These are phyloP conservation scores for Microplitis manilae DNA, from an alignment of 2,888 invertebrate species.

Conservation along the genomic window DNA sequence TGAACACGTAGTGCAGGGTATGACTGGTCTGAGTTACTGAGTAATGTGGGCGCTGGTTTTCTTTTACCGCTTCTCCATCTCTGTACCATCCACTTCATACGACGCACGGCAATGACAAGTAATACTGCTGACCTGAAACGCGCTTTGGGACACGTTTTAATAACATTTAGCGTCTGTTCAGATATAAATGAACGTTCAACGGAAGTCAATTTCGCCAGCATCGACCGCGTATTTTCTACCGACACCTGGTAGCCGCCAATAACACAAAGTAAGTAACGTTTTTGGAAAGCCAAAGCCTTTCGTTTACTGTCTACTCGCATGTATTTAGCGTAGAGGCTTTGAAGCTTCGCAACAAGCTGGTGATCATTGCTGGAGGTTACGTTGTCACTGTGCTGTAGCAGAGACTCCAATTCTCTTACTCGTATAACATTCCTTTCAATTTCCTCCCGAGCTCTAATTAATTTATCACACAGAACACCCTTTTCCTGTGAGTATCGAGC, in stretches of 20 bases:
- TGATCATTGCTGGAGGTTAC: neutral
- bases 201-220: constrained; percentile 69
- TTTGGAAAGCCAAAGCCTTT: constrained; percentile 92
- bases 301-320: constrained; percentile 87
- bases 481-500: constrained; percentile 58
- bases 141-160: constrained; percentile 55
- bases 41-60: constrained; percentile 73
- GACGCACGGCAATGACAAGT: constrained; percentile 75
- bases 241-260: constrained; percentile 75
- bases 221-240: constrained; percentile 72
- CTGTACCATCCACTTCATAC: constrained; percentile 79
- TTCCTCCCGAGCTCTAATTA: constrained; percentile 58
- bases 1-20: constrained; percentile 49
- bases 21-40: constrained; percentile 56
- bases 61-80: constrained; percentile 76
- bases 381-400: constrained; percentile 49
- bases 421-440: constrained; percentile 56
- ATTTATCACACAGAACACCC: constrained; percentile 58
- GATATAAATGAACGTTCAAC: constrained; percentile 58
- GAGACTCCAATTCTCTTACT: constrained; percentile 56
- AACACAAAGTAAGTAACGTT: constrained; percentile 85
- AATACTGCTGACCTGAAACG: constrained; percentile 74
- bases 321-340: constrained; percentile 79
- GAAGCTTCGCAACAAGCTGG: constrained; percentile 67
- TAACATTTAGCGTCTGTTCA: constrained; percentile 40